Percentiles rank a stretch among this genome's conserved stretches.
These are phyloP conservation scores for Chlorodrepanis virens DNA, from an alignment of 2,113 vertebrate genomes.

Conservation along the genomic window DNA sequence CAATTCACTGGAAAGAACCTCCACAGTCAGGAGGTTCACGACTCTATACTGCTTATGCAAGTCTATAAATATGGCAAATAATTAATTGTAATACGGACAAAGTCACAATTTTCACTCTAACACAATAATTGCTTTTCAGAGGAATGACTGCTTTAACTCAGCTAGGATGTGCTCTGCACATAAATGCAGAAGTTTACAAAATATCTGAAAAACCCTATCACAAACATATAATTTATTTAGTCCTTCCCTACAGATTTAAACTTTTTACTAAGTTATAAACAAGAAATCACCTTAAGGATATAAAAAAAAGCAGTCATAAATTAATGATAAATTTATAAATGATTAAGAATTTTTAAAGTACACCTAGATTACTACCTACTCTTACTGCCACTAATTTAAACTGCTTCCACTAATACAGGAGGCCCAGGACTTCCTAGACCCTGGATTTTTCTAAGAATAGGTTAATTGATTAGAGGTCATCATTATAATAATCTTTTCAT, in stretches of 20 bases:
- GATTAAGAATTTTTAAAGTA: not conserved
- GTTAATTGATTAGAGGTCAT: not conserved
- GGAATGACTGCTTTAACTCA: not conserved
- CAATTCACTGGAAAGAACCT: not conserved
- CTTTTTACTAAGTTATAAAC: not conserved
- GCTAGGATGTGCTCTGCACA: not conserved
- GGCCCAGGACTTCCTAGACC: not conserved
- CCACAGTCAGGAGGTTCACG: not conserved
- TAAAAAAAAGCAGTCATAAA: not conserved
- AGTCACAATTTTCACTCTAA: not conserved
- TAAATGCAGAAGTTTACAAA: not conserved
- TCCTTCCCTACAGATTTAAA: not conserved
- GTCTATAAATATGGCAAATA: not conserved
- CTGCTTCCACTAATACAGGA: not conserved
- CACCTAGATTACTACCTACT: not conserved
- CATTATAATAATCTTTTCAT: not conserved
- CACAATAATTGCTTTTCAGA: not conserved
- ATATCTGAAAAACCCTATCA: not conserved
- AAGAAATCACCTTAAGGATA: not conserved
- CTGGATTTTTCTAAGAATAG: not conserved
- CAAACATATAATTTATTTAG: not conserved
- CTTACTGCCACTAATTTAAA: not conserved
- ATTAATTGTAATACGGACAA: not conserved
- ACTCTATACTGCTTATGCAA: not conserved
- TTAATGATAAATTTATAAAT: not conserved